A percentile compares a stretch with the other conserved stretches of the same genome.
These are phyloP conservation scores for Remorina albescens DNA, from an alignment of 2,797 vertebrate genomes.

Conservation along the genomic window DNA sequence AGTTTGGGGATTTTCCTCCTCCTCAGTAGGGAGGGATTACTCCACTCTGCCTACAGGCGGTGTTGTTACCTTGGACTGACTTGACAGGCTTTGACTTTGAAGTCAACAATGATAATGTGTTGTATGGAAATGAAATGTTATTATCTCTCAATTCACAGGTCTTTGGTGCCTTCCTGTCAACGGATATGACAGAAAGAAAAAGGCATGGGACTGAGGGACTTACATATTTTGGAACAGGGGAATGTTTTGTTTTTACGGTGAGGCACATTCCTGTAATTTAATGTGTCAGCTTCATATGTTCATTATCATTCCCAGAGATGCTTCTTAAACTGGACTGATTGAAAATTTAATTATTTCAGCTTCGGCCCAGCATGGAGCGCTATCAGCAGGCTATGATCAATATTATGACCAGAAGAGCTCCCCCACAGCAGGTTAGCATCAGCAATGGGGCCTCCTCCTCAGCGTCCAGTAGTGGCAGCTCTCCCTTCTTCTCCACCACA, in stretches of 20 bases:
- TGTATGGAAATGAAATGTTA: not conserved
- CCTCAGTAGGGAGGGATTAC: no score
- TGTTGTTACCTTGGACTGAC: no score
- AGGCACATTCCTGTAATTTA: constrained; percentile 54
- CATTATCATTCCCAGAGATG: not conserved
- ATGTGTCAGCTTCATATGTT: not conserved
- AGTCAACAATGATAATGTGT: no score
- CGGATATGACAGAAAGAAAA: constrained; percentile 85
- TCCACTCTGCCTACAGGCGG: no score
- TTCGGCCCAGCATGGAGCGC: constrained; percentile 86
- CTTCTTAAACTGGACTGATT: not conserved
- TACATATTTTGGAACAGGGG: constrained; percentile 88
- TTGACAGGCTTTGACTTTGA: no score
- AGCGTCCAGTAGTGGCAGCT: constrained; percentile 41
- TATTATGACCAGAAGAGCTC: constrained; percentile 77
- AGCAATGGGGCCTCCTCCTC: constrained; percentile 41
- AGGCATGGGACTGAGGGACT: constrained; percentile 70
- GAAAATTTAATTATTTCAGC: constrained; percentile 73
- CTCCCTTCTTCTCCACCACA: constrained; percentile 38
- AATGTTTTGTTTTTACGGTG: constrained; percentile 92
- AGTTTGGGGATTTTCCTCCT: no score
- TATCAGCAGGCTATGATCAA: constrained; percentile 88
- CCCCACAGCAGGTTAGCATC: constrained; percentile 54
- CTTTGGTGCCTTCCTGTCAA: constrained; percentile 89
- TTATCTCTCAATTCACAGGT: constrained; percentile 77